Evolutionary conservation across 2,888 invertebrate genomes (phyloP).

Genomic region (Tachina grossa): DNA sequence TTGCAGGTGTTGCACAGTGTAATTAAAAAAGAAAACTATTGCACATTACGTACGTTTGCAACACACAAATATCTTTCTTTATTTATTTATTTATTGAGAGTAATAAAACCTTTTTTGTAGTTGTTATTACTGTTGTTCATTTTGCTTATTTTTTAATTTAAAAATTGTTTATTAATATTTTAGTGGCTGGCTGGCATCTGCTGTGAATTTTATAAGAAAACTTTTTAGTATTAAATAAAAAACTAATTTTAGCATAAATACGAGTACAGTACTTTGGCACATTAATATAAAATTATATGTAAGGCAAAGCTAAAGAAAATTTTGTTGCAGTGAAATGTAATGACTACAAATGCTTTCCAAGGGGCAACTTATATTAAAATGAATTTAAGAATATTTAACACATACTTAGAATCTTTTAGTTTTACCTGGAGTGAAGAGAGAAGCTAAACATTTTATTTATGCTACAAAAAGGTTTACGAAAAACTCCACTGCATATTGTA

Average conservation of each 20-base stretch:
- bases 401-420: too few species aligned
- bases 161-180: neutral
- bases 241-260: neutral
- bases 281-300: neutral
- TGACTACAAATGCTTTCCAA: too few species aligned
- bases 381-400: too few species aligned
- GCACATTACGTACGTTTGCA: conserved; percentile 35
- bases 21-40: conserved; percentile 48
- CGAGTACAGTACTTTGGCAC: neutral
- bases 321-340: too few species aligned
- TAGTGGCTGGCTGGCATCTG: conserved; percentile 16
- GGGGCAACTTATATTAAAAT: too few species aligned
- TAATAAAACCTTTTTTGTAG: conserved; percentile 8
- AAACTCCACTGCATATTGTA: neutral
- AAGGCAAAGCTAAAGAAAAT: neutral
- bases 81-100: conserved; percentile 48
- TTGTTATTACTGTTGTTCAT: conserved; percentile 1
- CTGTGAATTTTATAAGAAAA: conserved; percentile 31
- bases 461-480: neutral
- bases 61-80: conserved; percentile 46
- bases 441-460: too few species aligned
- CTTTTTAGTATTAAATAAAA: neutral
- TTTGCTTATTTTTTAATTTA: conserved; percentile 3
- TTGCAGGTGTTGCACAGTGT: neutral
- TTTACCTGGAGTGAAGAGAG: too few species aligned